phyloP scores from a whole-genome alignment of 2,113 vertebrate species.

The Anhinga rufa region DNA sequence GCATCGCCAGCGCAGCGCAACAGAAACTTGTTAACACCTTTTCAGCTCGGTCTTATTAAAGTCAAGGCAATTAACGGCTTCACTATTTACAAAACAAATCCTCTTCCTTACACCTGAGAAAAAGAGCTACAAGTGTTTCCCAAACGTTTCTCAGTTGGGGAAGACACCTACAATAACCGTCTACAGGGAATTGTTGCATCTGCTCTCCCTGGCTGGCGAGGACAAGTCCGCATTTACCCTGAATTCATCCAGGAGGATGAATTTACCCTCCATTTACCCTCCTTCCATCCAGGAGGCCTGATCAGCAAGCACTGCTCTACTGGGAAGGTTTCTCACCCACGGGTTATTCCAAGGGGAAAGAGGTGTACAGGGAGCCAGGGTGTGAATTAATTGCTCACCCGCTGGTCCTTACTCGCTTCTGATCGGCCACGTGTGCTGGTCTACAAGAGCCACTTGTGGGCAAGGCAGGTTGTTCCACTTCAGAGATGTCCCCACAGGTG shows the following conservation, averaged over 20 bases:
- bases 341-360: neutral
- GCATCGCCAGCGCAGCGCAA: neutral
- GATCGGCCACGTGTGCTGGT: rapidly evolving
- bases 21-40: constrained; percentile 36
- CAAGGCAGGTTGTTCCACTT: neutral
- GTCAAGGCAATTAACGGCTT: constrained; percentile 41
- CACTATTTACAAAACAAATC: constrained; percentile 62
- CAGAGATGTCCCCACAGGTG: neutral
- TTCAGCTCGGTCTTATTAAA: constrained; percentile 32
- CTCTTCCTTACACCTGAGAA: constrained; percentile 48
- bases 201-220: neutral
- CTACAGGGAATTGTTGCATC: neutral
- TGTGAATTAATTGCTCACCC: neutral
- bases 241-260: no score
- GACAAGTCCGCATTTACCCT: rapidly evolving
- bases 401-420: neutral
- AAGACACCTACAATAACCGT: neutral
- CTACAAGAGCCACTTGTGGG: no score
- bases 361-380: neutral
- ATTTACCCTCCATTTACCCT: no score
- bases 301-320: neutral
- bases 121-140: constrained; percentile 36
- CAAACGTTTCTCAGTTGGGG: neutral
- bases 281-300: neutral
- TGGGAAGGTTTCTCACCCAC: neutral